Conservation (phyloP, 2,113 vertebrate genomes). For the Ophthalmotilapia sp. region DNA sequence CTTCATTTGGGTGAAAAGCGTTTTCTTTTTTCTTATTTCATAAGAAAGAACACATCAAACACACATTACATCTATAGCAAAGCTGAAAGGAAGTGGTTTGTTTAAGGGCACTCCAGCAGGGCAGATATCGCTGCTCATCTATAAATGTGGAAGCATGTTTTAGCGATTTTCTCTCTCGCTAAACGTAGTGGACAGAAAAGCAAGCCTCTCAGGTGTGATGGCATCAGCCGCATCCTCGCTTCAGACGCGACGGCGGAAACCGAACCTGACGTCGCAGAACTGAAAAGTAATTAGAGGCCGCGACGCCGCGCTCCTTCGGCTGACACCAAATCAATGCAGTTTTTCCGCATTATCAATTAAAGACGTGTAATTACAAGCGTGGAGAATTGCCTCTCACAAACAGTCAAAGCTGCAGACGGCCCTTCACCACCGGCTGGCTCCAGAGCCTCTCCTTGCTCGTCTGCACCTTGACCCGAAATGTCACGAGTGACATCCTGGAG, state of each 20-base stretch:
- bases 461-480: conserved; percentile 28
- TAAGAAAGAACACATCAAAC: not conserved
- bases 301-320: conserved; percentile 21
- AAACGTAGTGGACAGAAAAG: not conserved
- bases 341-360: conserved; percentile 80
- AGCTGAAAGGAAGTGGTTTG: not conserved
- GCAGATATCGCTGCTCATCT: not conserved
- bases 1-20: not conserved
- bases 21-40: not conserved
- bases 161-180: not conserved
- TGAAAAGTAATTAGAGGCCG: conserved; percentile 66
- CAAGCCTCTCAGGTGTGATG: conserved; percentile 29
- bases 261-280: conserved; percentile 69
- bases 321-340: conserved; percentile 75
- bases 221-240: not conserved
- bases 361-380: conserved; percentile 73
- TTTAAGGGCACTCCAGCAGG: not conserved
- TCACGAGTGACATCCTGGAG: not conserved
- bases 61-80: not conserved
- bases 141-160: not conserved
- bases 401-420: conserved; percentile 8
- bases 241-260: conserved; percentile 23
- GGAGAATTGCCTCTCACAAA: conserved; percentile 66
- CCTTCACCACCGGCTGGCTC: not conserved
- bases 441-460: not conserved